Evolutionary conservation across 2,888 invertebrate species (phyloP).

Genomic region (Cephus pulcher): DNA sequence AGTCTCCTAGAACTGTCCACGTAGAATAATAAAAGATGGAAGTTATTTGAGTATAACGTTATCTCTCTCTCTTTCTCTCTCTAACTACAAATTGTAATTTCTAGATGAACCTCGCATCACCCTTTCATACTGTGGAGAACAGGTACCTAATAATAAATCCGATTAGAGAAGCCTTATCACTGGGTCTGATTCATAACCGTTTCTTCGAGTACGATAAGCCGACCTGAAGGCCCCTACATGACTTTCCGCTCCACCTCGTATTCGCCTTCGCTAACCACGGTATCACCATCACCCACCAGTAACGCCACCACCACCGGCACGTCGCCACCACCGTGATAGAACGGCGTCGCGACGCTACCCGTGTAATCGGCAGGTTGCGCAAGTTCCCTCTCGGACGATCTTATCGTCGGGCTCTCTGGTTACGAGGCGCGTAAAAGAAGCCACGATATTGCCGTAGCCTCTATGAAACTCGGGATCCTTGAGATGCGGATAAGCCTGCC

Average conservation of each 20-base stretch:
- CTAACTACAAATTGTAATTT: not conserved
- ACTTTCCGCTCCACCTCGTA: not conserved
- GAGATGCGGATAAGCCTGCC: constrained; percentile 52
- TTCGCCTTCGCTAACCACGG: not conserved
- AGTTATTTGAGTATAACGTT: not conserved
- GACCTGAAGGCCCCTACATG: not conserved
- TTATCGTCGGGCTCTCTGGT: constrained; percentile 30
- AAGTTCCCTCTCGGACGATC: constrained; percentile 39
- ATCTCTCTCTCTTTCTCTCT: not conserved
- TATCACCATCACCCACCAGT: not conserved
- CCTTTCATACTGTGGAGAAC: not conserved
- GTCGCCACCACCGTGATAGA: not conserved
- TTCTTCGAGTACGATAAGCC: not conserved
- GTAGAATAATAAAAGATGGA: not conserved
- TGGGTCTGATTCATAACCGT: not conserved
- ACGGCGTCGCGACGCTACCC: constrained; percentile 6
- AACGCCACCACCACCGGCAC: not conserved
- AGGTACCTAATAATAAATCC: constrained; percentile 3
- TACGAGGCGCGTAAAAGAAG: constrained; percentile 19
- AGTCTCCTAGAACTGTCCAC: not conserved
- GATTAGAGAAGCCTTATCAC: constrained; percentile 4
- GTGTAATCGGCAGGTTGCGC: constrained; percentile 46
- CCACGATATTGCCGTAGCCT: constrained; percentile 16
- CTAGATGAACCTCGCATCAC: not conserved
- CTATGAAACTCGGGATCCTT: constrained; percentile 53